A percentile compares a stretch with the other conserved stretches of the same genome.
phyloP scores from a whole-genome alignment of 2,797 vertebrate genomes.

The Eulemur coronatus region DNA sequence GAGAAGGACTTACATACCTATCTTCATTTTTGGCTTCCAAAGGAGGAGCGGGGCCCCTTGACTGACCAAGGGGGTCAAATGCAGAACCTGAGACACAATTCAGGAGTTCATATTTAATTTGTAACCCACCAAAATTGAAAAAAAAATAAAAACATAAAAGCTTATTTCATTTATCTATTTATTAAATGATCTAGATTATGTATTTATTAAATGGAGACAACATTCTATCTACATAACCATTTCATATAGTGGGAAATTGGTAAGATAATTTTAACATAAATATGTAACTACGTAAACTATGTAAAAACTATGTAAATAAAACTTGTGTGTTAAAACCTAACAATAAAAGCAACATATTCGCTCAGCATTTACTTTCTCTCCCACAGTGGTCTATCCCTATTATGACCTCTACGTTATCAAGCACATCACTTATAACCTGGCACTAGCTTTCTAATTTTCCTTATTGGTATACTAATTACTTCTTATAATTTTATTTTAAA shows the following conservation, averaged over 20 bases:
- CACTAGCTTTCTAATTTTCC: neutral
- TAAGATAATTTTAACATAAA: slow-evolving; percentile 28
- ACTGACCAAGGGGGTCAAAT: slow-evolving; percentile 95
- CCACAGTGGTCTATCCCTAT: neutral
- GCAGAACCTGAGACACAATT: slow-evolving; percentile 87
- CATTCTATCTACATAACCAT: neutral
- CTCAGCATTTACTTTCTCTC: neutral
- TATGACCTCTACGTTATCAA: neutral
- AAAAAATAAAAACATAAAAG: neutral
- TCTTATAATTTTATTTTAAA: slow-evolving; percentile 1
- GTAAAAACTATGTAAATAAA: slow-evolving; percentile 39
- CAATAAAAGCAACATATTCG: slow-evolving; percentile 25
- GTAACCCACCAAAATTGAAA: neutral
- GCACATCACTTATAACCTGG: neutral
- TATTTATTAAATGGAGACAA: neutral
- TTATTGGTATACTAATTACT: neutral
- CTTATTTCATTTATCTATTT: neutral
- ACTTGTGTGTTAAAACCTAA: neutral
- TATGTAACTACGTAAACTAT: too few species aligned
- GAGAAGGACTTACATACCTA: slow-evolving; percentile 86
- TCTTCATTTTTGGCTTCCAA: slow-evolving; percentile 94
- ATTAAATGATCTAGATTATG: neutral
- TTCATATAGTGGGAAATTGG: slow-evolving; percentile 32
- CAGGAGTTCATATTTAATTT: neutral
- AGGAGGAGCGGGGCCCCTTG: slow-evolving; percentile 92